Percentiles rank a stretch among this genome's conserved stretches.
Evolutionary conservation across 2,888 invertebrate genomes (phyloP).

Genomic region (Melipona beecheii): DNA sequence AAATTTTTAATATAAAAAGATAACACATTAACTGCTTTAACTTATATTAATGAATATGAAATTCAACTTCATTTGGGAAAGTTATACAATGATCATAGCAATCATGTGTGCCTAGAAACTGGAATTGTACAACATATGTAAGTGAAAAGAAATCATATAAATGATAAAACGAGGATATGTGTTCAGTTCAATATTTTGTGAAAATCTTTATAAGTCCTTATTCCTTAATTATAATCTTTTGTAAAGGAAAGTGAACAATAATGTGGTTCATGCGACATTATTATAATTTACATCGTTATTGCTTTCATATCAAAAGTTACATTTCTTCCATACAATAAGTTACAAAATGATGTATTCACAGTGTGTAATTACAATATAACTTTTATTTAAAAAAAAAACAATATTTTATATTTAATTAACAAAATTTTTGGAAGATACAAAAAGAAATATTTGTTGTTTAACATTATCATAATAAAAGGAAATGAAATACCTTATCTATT

Average conservation of each 20-base stretch:
- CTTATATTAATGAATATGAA: conserved; percentile 5
- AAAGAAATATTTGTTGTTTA: not conserved
- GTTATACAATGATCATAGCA: conserved; percentile 36
- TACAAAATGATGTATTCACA: conserved; percentile 42
- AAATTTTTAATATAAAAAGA: not conserved
- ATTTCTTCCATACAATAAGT: conserved; percentile 10
- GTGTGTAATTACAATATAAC: conserved; percentile 32
- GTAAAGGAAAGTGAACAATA: conserved; percentile 24
- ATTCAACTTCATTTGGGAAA: conserved; percentile 10
- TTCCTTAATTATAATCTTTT: conserved; percentile 39
- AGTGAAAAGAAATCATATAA: conserved; percentile 30
- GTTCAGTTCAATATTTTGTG: conserved; percentile 32
- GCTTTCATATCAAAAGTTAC: conserved; percentile 7
- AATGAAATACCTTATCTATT: not conserved
- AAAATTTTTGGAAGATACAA: not conserved
- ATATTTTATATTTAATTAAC: conserved; percentile 24
- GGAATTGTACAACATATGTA: conserved; percentile 56
- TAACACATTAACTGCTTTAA: conserved; percentile 20
- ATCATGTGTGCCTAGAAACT: conserved; percentile 55
- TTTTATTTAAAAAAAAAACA: conserved; percentile 23
- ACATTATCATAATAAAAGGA: not conserved
- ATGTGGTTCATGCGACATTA: conserved; percentile 20
- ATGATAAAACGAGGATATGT: conserved; percentile 26
- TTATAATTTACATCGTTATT: conserved; percentile 4
- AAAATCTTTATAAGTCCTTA: conserved; percentile 24